Base-by-base conservation (phyloP, 2,797 vertebrate species). In the Syngnathus acus region DNA sequence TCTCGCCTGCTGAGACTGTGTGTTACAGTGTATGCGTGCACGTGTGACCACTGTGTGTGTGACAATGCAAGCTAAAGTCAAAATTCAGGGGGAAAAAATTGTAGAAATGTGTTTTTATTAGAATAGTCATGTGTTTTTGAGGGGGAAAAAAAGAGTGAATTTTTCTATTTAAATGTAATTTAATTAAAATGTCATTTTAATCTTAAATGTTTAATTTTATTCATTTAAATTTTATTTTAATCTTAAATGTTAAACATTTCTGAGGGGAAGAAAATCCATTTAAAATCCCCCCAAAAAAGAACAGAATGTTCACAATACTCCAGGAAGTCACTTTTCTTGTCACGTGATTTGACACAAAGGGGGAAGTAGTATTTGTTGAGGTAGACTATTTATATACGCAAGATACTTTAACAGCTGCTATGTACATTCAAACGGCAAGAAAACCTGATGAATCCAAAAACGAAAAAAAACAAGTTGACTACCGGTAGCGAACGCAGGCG, bases 1-100 rank as follows among this genome's bases (percentile, higher is more conserved):
- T 94, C 86, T 88, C 92, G 84, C 93, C 91, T 86, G 87, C 90
- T 90, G 91, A 76, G 88, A 66, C 50, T 69, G 40, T 65, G 57
- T 71, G 65, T 70, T 43, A 59, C 66, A 50, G 43, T 64, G 68
- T 72, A 50, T 50, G 67, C 62, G 68, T 53, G 67, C 59, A 62
- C 13, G 57, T 26, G 55, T 26, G 55, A 58, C 14, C 32, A 6
- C 37, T 9, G 47, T 37, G 32, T 51, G 55, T 37, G 3, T 8
- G 26, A 6, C 37, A 16, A 57, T 6, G 21, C 23, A 54, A 26
- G 23, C 23, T 54, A 13, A 57, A 57, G 55, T 37, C 37, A 16
- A 32, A 26, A 57, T 4, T 57, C 9, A 10, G 21, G 17, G 2
- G 9, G 0, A 5, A 6, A 47, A 47, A 47, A 3, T 3, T 42